These are phyloP conservation scores for Ranitomeya variabilis DNA, from an alignment of 2,113 vertebrate species.

Conservation along the genomic window DNA sequence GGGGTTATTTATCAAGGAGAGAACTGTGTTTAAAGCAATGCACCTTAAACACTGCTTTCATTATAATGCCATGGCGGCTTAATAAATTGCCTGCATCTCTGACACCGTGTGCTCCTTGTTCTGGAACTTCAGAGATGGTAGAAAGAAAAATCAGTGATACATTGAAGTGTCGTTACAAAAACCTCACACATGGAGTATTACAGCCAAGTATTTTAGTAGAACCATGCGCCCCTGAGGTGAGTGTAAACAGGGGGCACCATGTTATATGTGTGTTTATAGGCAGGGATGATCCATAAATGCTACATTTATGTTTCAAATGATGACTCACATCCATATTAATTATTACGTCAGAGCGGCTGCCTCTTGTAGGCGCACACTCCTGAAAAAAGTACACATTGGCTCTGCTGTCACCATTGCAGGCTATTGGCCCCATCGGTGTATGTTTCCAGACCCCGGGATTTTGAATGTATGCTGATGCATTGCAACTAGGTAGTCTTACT, in stretches of 20 bases:
- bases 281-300: background rate
- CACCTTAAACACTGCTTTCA: constrained; percentile 49
- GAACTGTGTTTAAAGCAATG: constrained; percentile 40
- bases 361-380: too few species aligned
- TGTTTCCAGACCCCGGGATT: too few species aligned
- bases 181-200: background rate
- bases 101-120: constrained; percentile 28
- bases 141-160: background rate
- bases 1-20: constrained; percentile 46
- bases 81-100: constrained; percentile 24
- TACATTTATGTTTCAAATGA: too few species aligned
- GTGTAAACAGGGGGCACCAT: background rate
- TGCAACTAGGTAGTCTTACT: too few species aligned
- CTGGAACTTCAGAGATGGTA: constrained; percentile 22
- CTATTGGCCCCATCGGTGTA: too few species aligned
- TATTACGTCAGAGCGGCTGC: too few species aligned
- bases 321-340: too few species aligned
- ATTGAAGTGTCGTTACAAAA: background rate
- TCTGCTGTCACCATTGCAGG: too few species aligned
- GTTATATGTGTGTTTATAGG: too few species aligned
- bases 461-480: too few species aligned
- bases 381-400: too few species aligned
- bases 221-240: background rate
- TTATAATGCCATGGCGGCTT: constrained; percentile 42
- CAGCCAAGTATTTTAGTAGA: background rate